These are phyloP conservation scores for Tinea trinotella DNA, from an alignment of 2,888 invertebrate species.

Conservation along the genomic window DNA sequence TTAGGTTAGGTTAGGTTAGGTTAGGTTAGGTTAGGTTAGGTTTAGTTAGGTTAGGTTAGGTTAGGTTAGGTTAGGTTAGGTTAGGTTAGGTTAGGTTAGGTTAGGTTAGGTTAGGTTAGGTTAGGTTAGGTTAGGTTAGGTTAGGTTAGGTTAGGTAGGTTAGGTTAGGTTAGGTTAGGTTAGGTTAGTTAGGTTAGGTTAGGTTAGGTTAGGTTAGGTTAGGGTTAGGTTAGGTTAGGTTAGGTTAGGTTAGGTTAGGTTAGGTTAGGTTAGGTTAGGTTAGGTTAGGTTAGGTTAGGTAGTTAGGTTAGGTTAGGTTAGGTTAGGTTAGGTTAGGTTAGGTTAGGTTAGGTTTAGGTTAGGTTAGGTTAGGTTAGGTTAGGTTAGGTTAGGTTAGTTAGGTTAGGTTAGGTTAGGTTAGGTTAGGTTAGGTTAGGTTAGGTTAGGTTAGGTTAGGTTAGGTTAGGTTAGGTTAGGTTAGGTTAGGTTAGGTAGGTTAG, in stretches of 20 bases:
- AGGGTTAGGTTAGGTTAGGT: constrained; percentile 23
- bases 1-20: constrained; percentile 23
- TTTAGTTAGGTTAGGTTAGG: constrained; percentile 23
- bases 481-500: too few species aligned
- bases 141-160: too few species aligned
- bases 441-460: constrained; percentile 26
- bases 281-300: constrained; percentile 23
- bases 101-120: constrained; percentile 24
- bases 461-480: constrained; percentile 26
- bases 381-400: constrained; percentile 26
- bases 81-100: constrained; percentile 24
- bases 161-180: constrained; percentile 24
- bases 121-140: constrained; percentile 23
- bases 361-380: too few species aligned
- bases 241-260: constrained; percentile 23
- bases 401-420: constrained; percentile 26
- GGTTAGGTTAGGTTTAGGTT: constrained; percentile 25
- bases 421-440: constrained; percentile 26
- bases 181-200: constrained; percentile 22
- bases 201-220: constrained; percentile 23
- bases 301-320: constrained; percentile 27
- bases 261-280: constrained; percentile 24
- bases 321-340: constrained; percentile 26
- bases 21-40: constrained; percentile 22
- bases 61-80: constrained; percentile 26